Evolutionary conservation across 2,888 invertebrate species (phyloP).

Genomic region (Drosophila mercatorum): DNA sequence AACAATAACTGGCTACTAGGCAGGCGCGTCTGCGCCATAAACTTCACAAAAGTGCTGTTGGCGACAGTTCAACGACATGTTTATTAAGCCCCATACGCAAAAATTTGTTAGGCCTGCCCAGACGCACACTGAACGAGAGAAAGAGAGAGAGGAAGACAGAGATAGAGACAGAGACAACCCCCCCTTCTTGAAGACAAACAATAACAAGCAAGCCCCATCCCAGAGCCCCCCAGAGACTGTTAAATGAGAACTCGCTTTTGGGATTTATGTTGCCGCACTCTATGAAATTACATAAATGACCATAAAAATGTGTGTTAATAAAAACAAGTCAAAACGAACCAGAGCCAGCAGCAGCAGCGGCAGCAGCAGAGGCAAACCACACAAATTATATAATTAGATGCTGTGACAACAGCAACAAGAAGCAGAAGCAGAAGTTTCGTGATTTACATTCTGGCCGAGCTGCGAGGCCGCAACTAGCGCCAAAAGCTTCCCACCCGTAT

Average conservation of each 20-base stretch:
- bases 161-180: neutral
- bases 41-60: conserved; percentile 58
- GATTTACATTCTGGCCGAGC: conserved; percentile 26
- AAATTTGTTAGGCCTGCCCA: conserved; percentile 57
- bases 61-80: conserved; percentile 79
- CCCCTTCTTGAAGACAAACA: neutral
- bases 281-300: conserved; percentile 76
- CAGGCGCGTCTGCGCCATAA: conserved; percentile 66
- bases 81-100: conserved; percentile 79
- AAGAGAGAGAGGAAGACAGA: neutral
- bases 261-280: conserved; percentile 69
- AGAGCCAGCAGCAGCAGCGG: neutral
- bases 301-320: conserved; percentile 74
- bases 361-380: conserved; percentile 1
- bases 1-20: conserved; percentile 40
- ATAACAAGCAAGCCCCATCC: neutral
- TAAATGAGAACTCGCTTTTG: conserved; percentile 58
- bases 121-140: neutral
- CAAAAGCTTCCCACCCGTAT: neutral
- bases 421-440: conserved; percentile 8
- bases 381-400: conserved; percentile 73
- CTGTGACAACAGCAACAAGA: conserved; percentile 8
- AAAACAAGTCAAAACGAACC: conserved; percentile 27
- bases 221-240: conserved; percentile 26
- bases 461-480: conserved; percentile 16